These are phyloP conservation scores for Borostomias antarcticus DNA, from an alignment of 2,797 vertebrate species.

Conservation along the genomic window DNA sequence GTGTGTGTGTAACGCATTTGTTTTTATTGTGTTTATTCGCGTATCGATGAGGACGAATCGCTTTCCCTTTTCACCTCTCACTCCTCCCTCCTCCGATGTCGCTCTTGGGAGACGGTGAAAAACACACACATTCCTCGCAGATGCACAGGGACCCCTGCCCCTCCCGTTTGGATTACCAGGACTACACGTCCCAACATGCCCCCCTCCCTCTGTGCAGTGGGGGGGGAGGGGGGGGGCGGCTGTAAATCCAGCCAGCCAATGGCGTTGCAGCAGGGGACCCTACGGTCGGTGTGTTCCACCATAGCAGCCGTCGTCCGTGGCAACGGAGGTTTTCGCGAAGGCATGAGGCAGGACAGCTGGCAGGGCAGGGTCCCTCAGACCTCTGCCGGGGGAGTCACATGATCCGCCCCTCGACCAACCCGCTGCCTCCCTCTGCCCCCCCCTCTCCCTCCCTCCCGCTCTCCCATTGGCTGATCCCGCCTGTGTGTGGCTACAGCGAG, in stretches of 20 bases:
- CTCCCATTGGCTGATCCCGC: constrained; percentile 52
- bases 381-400: constrained; percentile 64
- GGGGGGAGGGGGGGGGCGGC: constrained; percentile 42
- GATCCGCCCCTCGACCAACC: constrained; percentile 67
- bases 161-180: constrained; percentile 20
- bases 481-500: constrained; percentile 51
- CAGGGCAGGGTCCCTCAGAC: constrained; percentile 62
- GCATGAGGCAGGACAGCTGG: constrained; percentile 80
- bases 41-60: background rate
- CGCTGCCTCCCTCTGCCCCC: constrained; percentile 44
- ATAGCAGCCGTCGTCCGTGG: constrained; percentile 78
- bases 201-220: no score
- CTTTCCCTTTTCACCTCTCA: background rate
- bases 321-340: constrained; percentile 76
- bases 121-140: constrained; percentile 33
- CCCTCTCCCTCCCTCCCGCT: constrained; percentile 31
- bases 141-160: constrained; percentile 36
- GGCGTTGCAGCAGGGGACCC: constrained; percentile 49
- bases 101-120: constrained; percentile 8
- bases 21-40: background rate
- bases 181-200: constrained; percentile 77
- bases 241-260: constrained; percentile 66
- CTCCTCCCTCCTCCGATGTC: constrained; percentile 12
- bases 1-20: constrained; percentile 14
- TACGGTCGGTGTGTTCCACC: constrained; percentile 63